Base-by-base conservation (phyloP, 2,797 vertebrate genomes). In the Discoglossus pictus region DNA sequence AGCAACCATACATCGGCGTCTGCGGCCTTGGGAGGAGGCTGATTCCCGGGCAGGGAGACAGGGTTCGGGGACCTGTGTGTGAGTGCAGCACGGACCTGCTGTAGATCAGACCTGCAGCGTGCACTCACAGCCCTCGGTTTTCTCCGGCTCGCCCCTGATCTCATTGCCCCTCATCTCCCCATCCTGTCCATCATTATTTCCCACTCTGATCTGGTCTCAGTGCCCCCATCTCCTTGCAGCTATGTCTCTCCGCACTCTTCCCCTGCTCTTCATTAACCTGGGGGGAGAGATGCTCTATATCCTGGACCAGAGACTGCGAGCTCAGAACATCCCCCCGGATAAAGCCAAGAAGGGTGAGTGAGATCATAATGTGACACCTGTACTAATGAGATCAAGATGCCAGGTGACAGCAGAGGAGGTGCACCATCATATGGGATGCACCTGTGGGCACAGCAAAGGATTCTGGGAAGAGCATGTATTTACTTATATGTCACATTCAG, bases 251-350 rank as follows among this genome's bases (percentile, higher is more conserved):
- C 87, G 93, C 79, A 91, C 96, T 16, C 87, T 99, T 42, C 97
- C 96, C 9, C 83, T 99, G 74, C 93, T 99, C 1, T 98, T 99
- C 82, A 92, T 99, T 72, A 98, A 98, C 79, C 91, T 99, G 60
- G 96, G 96, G 2, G 97, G 97, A 20, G 97, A 99, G 87, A 98
- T 99, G 97, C 90, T 99, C 20, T 99, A 98, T 77, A 98, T 99
- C 77, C 87, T 99, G 85, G 95, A 98, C 85, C 96, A 99, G 82
- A 91, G 97, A 15, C 91, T 99, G 54, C 89, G 94, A 35, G 96
- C 94, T 31, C 96, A 98, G 85, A 97, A 94, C 81, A 97, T 98
- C 80, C 94, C 96, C 0, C 86, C 86, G 4, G 96, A 98, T 78
- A 98, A 98, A 83, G 95, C 96, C 71, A 94, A 91, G 79, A 97